Conservation (phyloP, 2,888 invertebrate species). For the Euphydryas editha region DNA sequence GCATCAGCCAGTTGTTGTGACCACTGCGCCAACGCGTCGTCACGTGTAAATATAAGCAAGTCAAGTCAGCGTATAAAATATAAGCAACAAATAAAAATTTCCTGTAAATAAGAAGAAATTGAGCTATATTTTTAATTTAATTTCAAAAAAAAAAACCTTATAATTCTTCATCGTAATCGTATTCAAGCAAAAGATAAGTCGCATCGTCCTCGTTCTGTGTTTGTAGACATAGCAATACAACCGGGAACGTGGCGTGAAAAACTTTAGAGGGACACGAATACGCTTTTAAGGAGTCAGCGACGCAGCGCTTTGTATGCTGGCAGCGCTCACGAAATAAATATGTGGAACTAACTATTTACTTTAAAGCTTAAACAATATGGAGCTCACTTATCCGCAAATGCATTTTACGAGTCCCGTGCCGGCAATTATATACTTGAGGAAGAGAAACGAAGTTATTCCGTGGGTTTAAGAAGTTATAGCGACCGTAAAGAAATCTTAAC, state of each 20-base stretch:
- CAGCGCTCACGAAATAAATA: slow-evolving; percentile 43
- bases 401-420: slow-evolving; percentile 33
- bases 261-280: slow-evolving; percentile 67
- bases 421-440: slow-evolving; percentile 28
- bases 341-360: slow-evolving; percentile 52
- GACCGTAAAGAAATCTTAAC: slow-evolving; percentile 22
- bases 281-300: slow-evolving; percentile 62
- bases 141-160: slow-evolving; percentile 10
- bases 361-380: slow-evolving; percentile 45
- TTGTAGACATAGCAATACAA: slow-evolving; percentile 37
- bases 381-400: slow-evolving; percentile 29
- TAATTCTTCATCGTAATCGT: slow-evolving; percentile 11
- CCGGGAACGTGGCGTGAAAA: slow-evolving; percentile 50
- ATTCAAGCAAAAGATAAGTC: slow-evolving; percentile 25
- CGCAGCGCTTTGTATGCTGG: slow-evolving; percentile 40
- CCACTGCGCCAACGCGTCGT: no score
- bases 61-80: no score
- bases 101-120: background rate
- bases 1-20: no score
- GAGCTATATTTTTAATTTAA: background rate
- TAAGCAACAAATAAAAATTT: no score
- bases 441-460: slow-evolving; percentile 24
- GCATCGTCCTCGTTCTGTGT: slow-evolving; percentile 11
- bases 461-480: slow-evolving; percentile 11
- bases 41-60: no score